Evolutionary conservation across 1,140 invertebrate genomes (phyloP), one percentile per base, ranked within the genome.

Genomic region (Drosophila bocki): DNA sequence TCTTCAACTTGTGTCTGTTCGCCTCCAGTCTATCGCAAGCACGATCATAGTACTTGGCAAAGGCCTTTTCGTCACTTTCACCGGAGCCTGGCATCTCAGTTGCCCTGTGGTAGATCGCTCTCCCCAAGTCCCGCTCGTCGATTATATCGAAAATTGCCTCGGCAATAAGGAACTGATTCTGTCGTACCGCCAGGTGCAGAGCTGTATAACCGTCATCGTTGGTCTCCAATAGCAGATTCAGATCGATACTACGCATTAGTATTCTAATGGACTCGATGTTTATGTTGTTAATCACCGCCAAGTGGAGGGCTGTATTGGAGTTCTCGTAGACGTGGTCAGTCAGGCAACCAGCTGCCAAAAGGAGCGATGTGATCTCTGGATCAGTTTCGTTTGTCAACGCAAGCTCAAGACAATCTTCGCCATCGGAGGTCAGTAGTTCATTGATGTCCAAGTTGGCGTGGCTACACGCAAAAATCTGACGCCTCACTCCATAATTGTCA

Each of bases 171-270:
- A 78, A 92, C 32, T 78, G 74, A 74, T 92, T 84, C 22, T 86
- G 51, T 7, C 91, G 75, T 7, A 92, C 69, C 0, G 85, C 82
- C 42, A 92, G 53, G 17, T 92, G 91, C 6, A 92, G 13, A 3
- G 74, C 85, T 7, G 91, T 92, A 39, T 91, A 91, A 7, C 91
- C 91, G 53, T 92, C 91, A 50, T 92, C 88, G 35, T 92, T 92
- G 8, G 58, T 53, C n/a, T 78, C 63, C 11, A 87, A 50, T 0
- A 92, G 26, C 26, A 87, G 54, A 64, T 91, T 74, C 13, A 91
- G 61, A 42, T 92, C 91, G 7, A 92, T 91, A 0, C 37, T 13
- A 0, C 59, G 48, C 78, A 91, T 75, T 7, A 92, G 50, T 11
- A 77, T 37, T 11, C 41, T 56, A 22, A 92, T 29, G 2, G 80